These are phyloP conservation scores for Papilio glaucus DNA, from an alignment of 1,140 invertebrate genomes.

Conservation along the genomic window DNA sequence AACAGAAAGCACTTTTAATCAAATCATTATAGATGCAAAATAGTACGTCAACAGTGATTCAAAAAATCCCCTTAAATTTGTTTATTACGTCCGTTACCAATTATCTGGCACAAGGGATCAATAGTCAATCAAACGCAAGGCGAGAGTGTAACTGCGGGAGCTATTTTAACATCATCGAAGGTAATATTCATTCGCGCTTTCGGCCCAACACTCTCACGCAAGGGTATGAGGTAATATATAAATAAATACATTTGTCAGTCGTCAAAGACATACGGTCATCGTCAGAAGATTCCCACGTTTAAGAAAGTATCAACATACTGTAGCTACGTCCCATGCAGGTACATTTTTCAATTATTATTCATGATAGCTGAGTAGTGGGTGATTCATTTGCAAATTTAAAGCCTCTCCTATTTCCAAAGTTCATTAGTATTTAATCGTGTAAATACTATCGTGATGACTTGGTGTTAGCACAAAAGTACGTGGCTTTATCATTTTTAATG, in stretches of 20 bases:
- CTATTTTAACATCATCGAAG: slow-evolving; percentile 82
- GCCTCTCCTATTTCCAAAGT: too few relatives aligned
- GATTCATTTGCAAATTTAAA: neutral
- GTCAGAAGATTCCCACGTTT: slow-evolving; percentile 4
- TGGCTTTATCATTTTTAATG: too few relatives aligned
- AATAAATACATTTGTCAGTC: slow-evolving; percentile 76
- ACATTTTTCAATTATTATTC: slow-evolving; percentile 21
- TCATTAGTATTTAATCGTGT: too few relatives aligned
- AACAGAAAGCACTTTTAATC: too few relatives aligned
- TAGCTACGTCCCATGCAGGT: neutral
- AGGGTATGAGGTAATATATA: slow-evolving; percentile 77
- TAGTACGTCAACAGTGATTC: too few relatives aligned
- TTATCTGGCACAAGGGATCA: slow-evolving; percentile 82
- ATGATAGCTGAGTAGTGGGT: neutral
- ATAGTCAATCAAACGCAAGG: slow-evolving; percentile 83
- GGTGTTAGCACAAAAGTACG: too few relatives aligned
- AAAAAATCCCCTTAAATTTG: slow-evolving; percentile 51
- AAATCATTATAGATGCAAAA: too few relatives aligned
- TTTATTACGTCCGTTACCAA: slow-evolving; percentile 72
- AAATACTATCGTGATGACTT: too few relatives aligned
- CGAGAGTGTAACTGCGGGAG: slow-evolving; percentile 77
- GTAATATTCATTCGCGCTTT: slow-evolving; percentile 81
- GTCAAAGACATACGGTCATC: slow-evolving; percentile 55
- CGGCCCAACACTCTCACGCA: slow-evolving; percentile 77
- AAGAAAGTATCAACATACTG: slow-evolving; percentile 6